A percentile compares a stretch with the other conserved stretches of the same genome.
Conservation (phyloP, 2,113 vertebrate genomes). For the Bucco capensis region DNA sequence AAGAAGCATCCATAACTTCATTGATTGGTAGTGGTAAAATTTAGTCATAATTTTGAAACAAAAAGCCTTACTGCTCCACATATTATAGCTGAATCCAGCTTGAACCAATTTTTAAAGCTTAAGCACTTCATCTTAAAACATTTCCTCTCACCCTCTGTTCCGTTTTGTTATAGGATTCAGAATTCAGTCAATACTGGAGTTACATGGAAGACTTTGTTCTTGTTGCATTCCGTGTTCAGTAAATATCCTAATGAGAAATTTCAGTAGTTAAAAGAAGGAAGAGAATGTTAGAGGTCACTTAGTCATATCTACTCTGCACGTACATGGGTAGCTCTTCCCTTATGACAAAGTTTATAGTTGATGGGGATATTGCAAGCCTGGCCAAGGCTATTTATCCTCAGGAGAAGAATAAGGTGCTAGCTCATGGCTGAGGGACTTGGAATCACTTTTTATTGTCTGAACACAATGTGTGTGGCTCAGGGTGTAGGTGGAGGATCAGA, state of each 20-base stretch:
- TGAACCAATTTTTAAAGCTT: background rate
- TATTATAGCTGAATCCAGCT: background rate
- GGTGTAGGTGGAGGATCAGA: background rate
- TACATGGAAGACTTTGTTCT: background rate
- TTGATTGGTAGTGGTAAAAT: background rate
- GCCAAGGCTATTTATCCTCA: background rate
- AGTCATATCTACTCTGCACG: background rate
- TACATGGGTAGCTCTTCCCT: background rate
- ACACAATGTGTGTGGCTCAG: background rate
- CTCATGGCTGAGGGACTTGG: background rate
- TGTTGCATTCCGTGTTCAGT: background rate
- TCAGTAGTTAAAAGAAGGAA: background rate
- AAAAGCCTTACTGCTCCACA: background rate
- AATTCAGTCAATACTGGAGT: background rate
- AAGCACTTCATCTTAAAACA: background rate
- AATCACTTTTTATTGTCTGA: background rate
- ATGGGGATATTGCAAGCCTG: background rate
- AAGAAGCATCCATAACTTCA: background rate
- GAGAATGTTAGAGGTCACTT: background rate
- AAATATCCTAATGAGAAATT: background rate
- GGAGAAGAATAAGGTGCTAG: background rate
- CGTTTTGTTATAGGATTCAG: background rate
- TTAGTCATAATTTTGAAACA: background rate
- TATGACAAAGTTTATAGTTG: background rate
- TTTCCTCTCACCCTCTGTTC: background rate